Evolutionary conservation across 2,888 invertebrate species (phyloP), one percentile per base, ranked within the genome.

Genomic region (Rutpela maculata): DNA sequence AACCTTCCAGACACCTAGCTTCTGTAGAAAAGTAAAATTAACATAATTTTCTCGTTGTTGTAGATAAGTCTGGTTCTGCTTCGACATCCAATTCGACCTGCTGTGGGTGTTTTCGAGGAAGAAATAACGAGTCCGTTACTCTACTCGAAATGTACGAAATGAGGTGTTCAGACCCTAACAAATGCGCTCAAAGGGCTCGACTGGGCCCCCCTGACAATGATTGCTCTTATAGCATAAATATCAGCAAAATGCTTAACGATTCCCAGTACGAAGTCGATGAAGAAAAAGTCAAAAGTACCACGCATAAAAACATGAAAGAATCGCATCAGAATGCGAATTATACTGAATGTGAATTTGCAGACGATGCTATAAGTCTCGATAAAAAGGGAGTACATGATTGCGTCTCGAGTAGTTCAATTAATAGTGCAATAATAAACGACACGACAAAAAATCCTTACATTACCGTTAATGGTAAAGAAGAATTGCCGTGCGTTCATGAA

Each of bases 401-500:
- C 15, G 82, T 89, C 38, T 88, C 90, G 1, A 75, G 84, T 11
- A 86, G 85, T 77, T 82, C 83, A 43, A 83, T 83, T 17, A 82
- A 85, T 2, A 71, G 70, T 15, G 67, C 71, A 38, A 18, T 57
- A 35, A n/a, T 31, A 35, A 62, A 68, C 18, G 67, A 66, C 17
- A 80, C 80, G 7, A 88, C 85, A 89, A 87, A 92, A 91, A 91
- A 91, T 90, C 90, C 90, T 89, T 89, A 87, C 91, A 91, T 92
- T 22, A 91, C 91, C 26, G 93, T 93, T 38, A 92, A 94, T 82
- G 95, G 95, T 15, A 93, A 92, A 86, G 95, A 95, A 88, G 95
- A 95, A 89, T 88, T 94, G 82, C 94, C 95, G 0, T 91, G 92
- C 74, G 88, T 88, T 43, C 90, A 91, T 82, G 90, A 90, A 81